Base-by-base conservation (phyloP, 1,140 invertebrate species). In the Papilio polyxenes region DNA sequence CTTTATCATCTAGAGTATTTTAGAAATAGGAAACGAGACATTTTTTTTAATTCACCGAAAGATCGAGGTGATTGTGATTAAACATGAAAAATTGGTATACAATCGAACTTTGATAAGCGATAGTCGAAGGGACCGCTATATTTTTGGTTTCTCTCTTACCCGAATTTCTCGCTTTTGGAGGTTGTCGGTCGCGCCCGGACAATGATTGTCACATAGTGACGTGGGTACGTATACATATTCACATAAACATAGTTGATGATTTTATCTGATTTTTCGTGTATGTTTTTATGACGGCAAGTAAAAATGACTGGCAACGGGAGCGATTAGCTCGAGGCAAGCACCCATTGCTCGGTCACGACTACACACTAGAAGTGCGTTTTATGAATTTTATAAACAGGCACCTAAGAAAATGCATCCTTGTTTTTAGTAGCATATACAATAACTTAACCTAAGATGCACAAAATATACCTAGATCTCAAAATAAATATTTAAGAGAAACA, bases 321-420 rank as follows among this genome's bases (percentile, higher is more conserved):
- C 92, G 88, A 89, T 92, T 91, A 87, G 89, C 91, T 89, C 84
- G 85, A 87, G 90, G 92, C 91, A 85, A 85, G 86, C 83, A 85
- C 84, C 84, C 82, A 87, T 83, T 87, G 87, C 89, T 83, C 87
- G 87, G 87, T 90, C 91, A 93, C 92, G 90, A 93, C 92, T 93
- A 90, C 90, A 90, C 88, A 86, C 87, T 81, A 81, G 81, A 81
- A 81, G 80, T 62, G 81, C 83, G 87, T 84, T 86, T 80, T 83
- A 77, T 85, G 69, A 82, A 85, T 74, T 81, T 80, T 59, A 77
- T 23, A 81, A 81, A 77, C 3, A 20, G 15, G 37, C 17, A 17
- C 72, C n/a, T 5, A 20, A 1, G 2, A 7, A 77, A 31, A 53
- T 13, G 6, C n/a, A 23, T 15, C 13, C 20, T 53, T 77, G 23